Base-by-base conservation (phyloP, 2,113 vertebrate species). In the Pithys albifrons region DNA sequence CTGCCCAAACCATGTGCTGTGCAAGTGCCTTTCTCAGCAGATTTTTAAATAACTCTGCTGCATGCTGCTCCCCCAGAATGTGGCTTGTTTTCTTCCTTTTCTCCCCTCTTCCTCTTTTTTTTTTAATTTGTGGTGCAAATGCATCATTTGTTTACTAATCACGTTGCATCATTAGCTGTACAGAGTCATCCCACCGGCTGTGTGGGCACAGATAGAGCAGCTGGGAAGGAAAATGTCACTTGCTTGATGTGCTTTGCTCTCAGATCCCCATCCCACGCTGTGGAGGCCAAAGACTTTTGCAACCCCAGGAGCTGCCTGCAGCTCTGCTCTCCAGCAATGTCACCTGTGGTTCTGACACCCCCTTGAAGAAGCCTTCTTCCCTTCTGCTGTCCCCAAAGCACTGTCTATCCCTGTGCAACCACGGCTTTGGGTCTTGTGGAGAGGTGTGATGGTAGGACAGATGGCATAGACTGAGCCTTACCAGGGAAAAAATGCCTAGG, bases 21-120 rank as follows among this genome's bases (percentile, higher is more conserved):
- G 83, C 71, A 62, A 97, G 46, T 87, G 88, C 78, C 79, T 94
- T 84, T 75, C 93, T 96, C 96, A 96, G 97, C 97, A 97, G 67
- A 91, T 96, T 93, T 91, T 81, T 69, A 70, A 93, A 91, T 86
- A 76, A 86, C 85, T 84, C 55, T 86, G 76, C 93, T 91, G 77
- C 5, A 1, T 55, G 37, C 49, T 85, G 7, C 92, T 74, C 10
- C 37, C 31, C 20, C 4, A 2, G 55, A 66, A 64, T 24, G n/a
- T 10, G 62, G 23, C 48, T 94, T 0, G 20, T 72, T 96, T 87
- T 79, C 85, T 90, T 66, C 79, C 52, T 64, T 46, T 84, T 77
- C 52, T 67, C 19, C 58, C 75, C 45, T 28, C 43, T 75, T 69
- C 69, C 69, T 88, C n/a, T 22, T 11, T 39, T 39, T 22, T 57